Evolutionary conservation across 64 coral and sea anemone genomes (phyloP), one percentile per base, ranked within the genome.

Genomic region (Exaiptasia diaphana): DNA sequence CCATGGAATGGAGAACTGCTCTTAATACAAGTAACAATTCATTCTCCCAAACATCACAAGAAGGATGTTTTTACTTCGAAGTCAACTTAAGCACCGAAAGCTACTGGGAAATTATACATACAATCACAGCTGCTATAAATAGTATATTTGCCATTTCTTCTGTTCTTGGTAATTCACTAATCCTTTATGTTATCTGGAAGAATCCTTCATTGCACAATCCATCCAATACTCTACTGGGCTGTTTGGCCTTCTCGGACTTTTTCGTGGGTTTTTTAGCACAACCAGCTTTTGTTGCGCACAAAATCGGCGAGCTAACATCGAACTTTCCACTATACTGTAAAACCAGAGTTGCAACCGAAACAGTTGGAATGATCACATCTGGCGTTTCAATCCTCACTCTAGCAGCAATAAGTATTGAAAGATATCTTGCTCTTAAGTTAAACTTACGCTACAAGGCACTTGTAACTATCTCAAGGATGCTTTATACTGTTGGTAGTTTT

Each of bases 331-430:
- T 88, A 12, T 88, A 88, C 37, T 88, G 85, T 63, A 8, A 55
- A 33, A 88, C 85, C 4, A 42, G 77, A 56, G 76, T 38, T 9
- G 69, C 63, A 14, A 57, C 76, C 13, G 75, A 80, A 26, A 64
- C 76, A 41, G 64, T 88, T 3, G 85, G 74, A 29, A 44, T 80
- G 32, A 41, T 88, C 12, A 63, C 64, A 4, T 34, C 55, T 48
- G 44, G 69, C 11, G 85, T 80, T 2, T 80, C 74, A 17, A 80
- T 68, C 48, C 50, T 88, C 5, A 88, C 85, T 22, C 49, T 88
- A 4, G 68, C 85, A 1, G 85, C 75, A 2, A 88, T 88, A 38
- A 80, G 85, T 50, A 38, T 88, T 14, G 85, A 88, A 20, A 71
- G 50, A 20, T 80, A 75, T 32, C 49, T 88, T 4, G 77, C 85